These are phyloP conservation scores for Sinohyriopsis cumingii DNA, from an alignment of 2,888 invertebrate genomes.

Conservation along the genomic window DNA sequence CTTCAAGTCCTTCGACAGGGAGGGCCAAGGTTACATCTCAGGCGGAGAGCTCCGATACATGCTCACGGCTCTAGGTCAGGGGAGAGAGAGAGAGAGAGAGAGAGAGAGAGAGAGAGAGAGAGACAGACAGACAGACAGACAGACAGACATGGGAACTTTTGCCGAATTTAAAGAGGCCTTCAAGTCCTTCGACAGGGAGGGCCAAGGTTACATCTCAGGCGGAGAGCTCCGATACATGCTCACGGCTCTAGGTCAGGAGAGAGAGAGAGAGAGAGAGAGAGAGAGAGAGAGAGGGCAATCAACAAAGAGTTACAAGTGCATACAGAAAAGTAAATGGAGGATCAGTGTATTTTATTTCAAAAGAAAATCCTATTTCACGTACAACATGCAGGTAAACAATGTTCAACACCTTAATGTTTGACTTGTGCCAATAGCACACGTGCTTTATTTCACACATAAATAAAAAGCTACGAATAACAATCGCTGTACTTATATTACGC, in stretches of 20 bases:
- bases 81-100: slow-evolving; percentile 2
- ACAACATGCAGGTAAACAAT: no score
- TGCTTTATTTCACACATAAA: no score
- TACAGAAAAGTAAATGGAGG: no score
- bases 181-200: slow-evolving; percentile 84
- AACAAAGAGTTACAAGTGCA: no score
- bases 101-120: slow-evolving; percentile 6
- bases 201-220: slow-evolving; percentile 43
- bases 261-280: no score
- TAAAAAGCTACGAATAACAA: no score
- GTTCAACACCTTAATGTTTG: no score
- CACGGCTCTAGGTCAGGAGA: slow-evolving; percentile 37
- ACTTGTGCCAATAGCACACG: no score
- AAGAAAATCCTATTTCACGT: no score
- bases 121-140: background rate
- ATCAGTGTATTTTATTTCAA: no score
- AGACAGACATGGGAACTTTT: slow-evolving; percentile 95
- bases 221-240: slow-evolving; percentile 46
- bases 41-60: slow-evolving; percentile 45
- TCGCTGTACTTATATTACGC: no score
- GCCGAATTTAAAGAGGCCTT: slow-evolving; percentile 99
- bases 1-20: slow-evolving; percentile 88
- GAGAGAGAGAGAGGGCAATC: no score
- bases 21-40: slow-evolving; percentile 46
- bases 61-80: slow-evolving; percentile 41